Evolutionary conservation across 2,113 vertebrate species (phyloP).

Genomic region (Ascaphus truei): DNA sequence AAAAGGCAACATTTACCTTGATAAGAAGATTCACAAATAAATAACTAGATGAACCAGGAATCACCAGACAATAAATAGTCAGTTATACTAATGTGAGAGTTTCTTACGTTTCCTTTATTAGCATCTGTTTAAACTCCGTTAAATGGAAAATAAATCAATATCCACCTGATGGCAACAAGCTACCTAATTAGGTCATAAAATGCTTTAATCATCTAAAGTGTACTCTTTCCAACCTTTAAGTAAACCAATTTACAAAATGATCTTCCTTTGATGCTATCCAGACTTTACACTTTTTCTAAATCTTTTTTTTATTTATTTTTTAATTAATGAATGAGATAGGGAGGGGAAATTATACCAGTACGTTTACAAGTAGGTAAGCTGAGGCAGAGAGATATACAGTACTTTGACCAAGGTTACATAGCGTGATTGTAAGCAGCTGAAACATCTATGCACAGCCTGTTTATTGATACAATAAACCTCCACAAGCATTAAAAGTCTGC

Average conservation of each 20-base stretch:
- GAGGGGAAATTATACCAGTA: background rate
- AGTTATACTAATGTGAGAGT: too few species aligned
- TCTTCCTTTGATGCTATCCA: background rate
- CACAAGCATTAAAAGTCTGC: too few species aligned
- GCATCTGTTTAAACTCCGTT: background rate
- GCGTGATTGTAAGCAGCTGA: background rate
- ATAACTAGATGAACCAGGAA: too few species aligned
- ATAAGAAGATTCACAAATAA: too few species aligned
- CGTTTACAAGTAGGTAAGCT: background rate
- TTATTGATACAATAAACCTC: too few species aligned
- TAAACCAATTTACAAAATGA: background rate
- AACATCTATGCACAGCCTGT: background rate
- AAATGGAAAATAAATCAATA: background rate
- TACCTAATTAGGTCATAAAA: background rate
- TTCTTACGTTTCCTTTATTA: background rate
- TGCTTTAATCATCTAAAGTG: background rate
- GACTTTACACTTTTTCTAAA: background rate
- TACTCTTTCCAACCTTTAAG: background rate
- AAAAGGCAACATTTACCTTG: too few species aligned
- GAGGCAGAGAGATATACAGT: background rate
- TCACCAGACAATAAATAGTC: background rate
- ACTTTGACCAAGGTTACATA: background rate
- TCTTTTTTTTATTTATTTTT: too few species aligned
- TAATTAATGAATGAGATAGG: background rate
- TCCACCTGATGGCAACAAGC: background rate